A percentile compares a stretch with the other conserved stretches of the same genome.
Conservation (phyloP, 2,888 invertebrate species). For the Brachyptera risi region DNA sequence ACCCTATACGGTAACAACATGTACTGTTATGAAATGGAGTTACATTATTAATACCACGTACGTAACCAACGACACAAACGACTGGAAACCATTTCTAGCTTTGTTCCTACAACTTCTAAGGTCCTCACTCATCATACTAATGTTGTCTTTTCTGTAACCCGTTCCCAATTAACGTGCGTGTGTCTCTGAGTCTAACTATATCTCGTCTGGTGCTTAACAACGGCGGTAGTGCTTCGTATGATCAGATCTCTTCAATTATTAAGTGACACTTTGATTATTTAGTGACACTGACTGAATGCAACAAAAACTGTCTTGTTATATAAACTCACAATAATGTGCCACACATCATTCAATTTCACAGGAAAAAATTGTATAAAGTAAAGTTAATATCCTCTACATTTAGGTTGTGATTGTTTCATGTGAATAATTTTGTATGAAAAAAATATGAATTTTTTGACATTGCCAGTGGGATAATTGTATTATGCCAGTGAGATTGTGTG, state of each 20-base stretch:
- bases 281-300: constrained; percentile 5
- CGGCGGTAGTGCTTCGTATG: constrained; percentile 27
- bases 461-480: too few species aligned
- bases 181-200: constrained; percentile 4
- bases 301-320: constrained; percentile 10
- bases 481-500: not conserved
- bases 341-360: not conserved
- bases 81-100: too few species aligned
- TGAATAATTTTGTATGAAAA: constrained; percentile 16
- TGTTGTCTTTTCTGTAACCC: too few species aligned
- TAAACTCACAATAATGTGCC: too few species aligned
- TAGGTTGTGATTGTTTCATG: constrained; percentile 33
- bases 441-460: not conserved
- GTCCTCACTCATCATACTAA: too few species aligned
- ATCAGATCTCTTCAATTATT: constrained; percentile 21
- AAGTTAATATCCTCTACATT: constrained; percentile 19
- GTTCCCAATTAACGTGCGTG: not conserved
- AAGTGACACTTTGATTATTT: too few species aligned
- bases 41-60: too few species aligned
- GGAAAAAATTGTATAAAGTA: constrained; percentile 5
- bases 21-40: too few species aligned
- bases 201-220: constrained; percentile 12
- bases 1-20: too few species aligned
- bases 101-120: too few species aligned
- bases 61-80: too few species aligned